Conservation (phyloP, 2,797 vertebrate genomes). For the Melanotaenia boesemani region DNA sequence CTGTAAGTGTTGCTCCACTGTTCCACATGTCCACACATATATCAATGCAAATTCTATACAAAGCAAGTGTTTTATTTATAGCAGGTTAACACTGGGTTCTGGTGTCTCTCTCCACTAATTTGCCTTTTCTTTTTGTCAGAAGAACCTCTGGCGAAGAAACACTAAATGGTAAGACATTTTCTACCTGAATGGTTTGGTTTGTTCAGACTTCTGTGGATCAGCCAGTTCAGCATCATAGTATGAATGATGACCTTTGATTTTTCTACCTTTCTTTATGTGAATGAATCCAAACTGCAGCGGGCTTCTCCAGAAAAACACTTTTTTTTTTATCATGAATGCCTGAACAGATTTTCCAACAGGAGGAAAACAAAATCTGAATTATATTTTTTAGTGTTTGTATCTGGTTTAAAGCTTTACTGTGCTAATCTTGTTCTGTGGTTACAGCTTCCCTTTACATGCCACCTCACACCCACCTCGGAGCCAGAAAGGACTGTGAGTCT, state of each 20-base stretch:
- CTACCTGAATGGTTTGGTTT: background rate
- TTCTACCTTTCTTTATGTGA: background rate
- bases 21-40: background rate
- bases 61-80: background rate
- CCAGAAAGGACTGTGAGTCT: constrained; percentile 85
- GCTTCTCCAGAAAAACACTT: background rate
- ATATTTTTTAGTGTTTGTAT: background rate
- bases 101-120: background rate
- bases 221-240: constrained; percentile 15
- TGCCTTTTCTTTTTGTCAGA: constrained; percentile 46
- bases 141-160: constrained; percentile 89
- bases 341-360: background rate
- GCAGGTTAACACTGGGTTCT: background rate
- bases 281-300: background rate
- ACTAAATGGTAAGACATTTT: constrained; percentile 86
- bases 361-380: background rate
- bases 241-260: constrained; percentile 13
- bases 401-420: constrained; percentile 21
- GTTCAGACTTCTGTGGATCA: constrained; percentile 6
- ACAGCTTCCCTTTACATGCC: constrained; percentile 78
- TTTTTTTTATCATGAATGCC: no score
- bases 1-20: constrained; percentile 85
- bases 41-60: background rate
- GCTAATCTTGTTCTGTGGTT: constrained; percentile 53
- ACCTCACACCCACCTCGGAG: constrained; percentile 78